Evolutionary conservation across 2,888 invertebrate species (phyloP), one percentile per base, ranked within the genome.

Genomic region (Nomada fabriciana): DNA sequence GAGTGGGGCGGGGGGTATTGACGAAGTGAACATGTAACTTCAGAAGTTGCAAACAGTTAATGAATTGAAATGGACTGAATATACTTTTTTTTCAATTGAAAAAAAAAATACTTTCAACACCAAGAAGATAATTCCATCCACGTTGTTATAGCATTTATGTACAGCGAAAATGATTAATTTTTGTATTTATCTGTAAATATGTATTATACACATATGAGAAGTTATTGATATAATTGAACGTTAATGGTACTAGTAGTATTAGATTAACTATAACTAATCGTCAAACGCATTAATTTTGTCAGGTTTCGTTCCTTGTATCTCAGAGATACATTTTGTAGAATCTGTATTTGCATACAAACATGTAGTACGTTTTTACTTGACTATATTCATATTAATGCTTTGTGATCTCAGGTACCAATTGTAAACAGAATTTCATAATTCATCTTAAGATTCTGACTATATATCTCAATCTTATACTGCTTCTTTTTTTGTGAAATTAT

Each of bases 101-200:
- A 65, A 84, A 43, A 43, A 78, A 42, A 65, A 84, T 76, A 69
- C 18, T 84, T 76, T 60, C 59, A 65, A 76, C 55, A 64, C 55
- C 50, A 68, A 73, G 57, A 64, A 76, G 25, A 69, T 68, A 80
- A 84, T 69, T 84, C 83, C 77, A 77, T 81, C 83, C 74, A 72
- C 72, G 69, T 69, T 81, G 72, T 77, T 84, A 70, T 63, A 70
- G 78, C 76, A 84, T 83, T 76, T 84, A 83, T 81, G 82, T 82
- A 82, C 74, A 83, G 77, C 52, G 65, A 23, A 81, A 81, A 76
- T 76, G 15, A 84, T 81, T 84, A 69, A 67, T 78, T 84, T 36
- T 81, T 85, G 73, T 82, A 82, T 85, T 82, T 85, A 82, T 82
- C 73, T 85, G 85, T 85, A 85, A 78, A 85, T 85, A 85, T 78